phyloP scores from a whole-genome alignment of 1,140 invertebrate species.

The Meloidogyne chitwoodi region DNA sequence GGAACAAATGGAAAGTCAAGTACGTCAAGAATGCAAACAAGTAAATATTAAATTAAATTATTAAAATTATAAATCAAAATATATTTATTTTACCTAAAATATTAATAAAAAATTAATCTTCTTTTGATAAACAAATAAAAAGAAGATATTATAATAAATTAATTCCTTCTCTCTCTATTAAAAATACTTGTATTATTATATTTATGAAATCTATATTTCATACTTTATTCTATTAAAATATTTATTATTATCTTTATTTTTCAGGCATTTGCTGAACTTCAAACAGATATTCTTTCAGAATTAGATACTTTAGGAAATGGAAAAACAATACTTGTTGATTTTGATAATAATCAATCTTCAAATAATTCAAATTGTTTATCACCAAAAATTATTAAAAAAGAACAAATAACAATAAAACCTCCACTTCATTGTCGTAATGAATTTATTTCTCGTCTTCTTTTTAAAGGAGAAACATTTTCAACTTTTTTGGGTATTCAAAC shows the following conservation, averaged over 20 bases:
- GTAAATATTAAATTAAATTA: too few relatives aligned
- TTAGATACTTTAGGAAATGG: constrained; percentile 87
- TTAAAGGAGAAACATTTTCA: constrained; percentile 70
- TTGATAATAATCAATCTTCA: not conserved
- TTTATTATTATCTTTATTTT: too few relatives aligned
- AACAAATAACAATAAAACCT: not conserved
- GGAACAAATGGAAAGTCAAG: constrained; percentile 96
- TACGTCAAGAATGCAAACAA: constrained; percentile 79
- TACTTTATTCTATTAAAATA: too few relatives aligned
- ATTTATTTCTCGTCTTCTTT: constrained; percentile 97
- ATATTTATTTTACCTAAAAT: too few relatives aligned
- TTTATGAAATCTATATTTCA: too few relatives aligned
- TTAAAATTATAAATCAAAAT: too few relatives aligned
- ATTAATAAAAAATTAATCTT: too few relatives aligned
- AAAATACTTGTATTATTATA: too few relatives aligned
- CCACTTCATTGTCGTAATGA: constrained; percentile 66
- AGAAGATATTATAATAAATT: too few relatives aligned
- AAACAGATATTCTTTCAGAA: constrained; percentile 99
- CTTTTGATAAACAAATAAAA: too few relatives aligned
- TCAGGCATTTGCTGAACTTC: constrained; percentile 90
- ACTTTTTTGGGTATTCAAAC: constrained; percentile 20
- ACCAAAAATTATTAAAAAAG: not conserved
- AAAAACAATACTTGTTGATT: not conserved
- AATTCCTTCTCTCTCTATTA: too few relatives aligned
- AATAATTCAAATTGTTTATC: not conserved